Conservation (phyloP, 2,113 vertebrate genomes). For the Triplophysa dalaica region DNA sequence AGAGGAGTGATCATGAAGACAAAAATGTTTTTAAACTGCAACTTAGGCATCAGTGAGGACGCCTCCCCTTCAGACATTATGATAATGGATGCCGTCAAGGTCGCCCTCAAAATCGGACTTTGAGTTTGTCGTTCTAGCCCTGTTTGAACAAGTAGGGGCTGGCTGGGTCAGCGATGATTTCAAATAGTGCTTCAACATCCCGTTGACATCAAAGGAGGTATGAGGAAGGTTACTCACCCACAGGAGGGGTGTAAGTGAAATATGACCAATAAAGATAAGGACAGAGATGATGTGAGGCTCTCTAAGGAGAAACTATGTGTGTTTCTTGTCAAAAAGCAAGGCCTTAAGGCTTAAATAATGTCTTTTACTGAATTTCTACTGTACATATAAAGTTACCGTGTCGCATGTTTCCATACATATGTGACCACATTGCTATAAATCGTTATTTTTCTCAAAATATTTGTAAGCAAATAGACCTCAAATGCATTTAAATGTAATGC, state of each 20-base stretch:
- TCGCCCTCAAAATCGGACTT: slow-evolving; percentile 43
- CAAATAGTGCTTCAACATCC: slow-evolving; percentile 61
- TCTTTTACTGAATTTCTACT: slow-evolving; percentile 3
- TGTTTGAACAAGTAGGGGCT: slow-evolving; percentile 13
- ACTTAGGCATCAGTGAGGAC: slow-evolving; percentile 57
- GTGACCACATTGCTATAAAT: too few relatives aligned
- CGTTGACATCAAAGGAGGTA: slow-evolving; percentile 67
- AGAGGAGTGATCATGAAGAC: slow-evolving; percentile 49
- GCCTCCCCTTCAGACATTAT: slow-evolving; percentile 55
- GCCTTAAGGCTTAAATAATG: not conserved
- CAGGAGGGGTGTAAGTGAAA: slow-evolving; percentile 60
- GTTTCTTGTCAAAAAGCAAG: slow-evolving; percentile 42
- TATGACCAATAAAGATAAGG: slow-evolving; percentile 52
- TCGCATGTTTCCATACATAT: not conserved
- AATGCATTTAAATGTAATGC: not conserved
- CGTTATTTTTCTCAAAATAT: too few relatives aligned
- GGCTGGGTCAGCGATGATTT: slow-evolving; percentile 52
- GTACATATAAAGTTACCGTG: not conserved
- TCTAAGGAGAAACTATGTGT: slow-evolving; percentile 56
- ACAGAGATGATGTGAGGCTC: slow-evolving; percentile 58
- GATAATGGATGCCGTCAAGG: slow-evolving; percentile 61
- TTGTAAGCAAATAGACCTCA: not conserved
- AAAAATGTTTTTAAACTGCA: slow-evolving; percentile 62
- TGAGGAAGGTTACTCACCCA: slow-evolving; percentile 61
- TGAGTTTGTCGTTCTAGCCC: slow-evolving; percentile 30